phyloP scores from a whole-genome alignment of 2,797 vertebrate genomes.

The Anomalospiza imberbis region DNA sequence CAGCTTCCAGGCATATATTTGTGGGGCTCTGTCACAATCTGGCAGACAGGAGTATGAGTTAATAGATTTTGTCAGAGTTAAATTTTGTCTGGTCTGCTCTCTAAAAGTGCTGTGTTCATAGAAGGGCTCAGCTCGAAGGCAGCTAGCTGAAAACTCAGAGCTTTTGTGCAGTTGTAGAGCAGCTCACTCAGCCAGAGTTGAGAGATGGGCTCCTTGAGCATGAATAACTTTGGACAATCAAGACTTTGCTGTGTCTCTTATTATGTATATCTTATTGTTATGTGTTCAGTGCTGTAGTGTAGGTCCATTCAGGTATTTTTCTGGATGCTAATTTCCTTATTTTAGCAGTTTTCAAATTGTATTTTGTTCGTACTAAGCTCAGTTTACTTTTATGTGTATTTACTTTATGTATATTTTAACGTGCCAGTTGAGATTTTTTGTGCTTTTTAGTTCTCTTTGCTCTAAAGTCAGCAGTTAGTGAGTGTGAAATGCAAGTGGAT shows the following conservation, averaged over 20 bases:
- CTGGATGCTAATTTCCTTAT: neutral
- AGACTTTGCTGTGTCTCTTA: conserved; percentile 45
- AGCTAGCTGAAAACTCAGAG: neutral
- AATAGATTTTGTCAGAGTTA: neutral
- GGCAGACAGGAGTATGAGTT: neutral
- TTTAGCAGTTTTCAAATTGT: neutral
- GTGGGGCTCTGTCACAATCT: neutral
- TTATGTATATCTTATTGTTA: neutral
- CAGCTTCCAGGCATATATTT: neutral
- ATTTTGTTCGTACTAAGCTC: neutral
- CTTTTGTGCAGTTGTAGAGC: neutral
- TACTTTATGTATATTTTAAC: neutral
- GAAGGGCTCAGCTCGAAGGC: neutral
- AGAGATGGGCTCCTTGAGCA: neutral
- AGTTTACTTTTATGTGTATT: neutral
- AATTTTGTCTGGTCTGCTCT: neutral
- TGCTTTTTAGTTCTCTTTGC: neutral
- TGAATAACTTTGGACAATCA: neutral
- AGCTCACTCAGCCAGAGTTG: neutral
- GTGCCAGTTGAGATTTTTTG: neutral
- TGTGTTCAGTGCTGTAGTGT: conserved; percentile 60
- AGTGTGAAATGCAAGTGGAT: neutral
- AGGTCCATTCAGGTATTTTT: neutral
- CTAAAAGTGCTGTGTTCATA: neutral
- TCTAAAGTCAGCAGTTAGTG: neutral